Conservation (phyloP, 2,113 vertebrate genomes). For the Oncorhynchus keta region DNA sequence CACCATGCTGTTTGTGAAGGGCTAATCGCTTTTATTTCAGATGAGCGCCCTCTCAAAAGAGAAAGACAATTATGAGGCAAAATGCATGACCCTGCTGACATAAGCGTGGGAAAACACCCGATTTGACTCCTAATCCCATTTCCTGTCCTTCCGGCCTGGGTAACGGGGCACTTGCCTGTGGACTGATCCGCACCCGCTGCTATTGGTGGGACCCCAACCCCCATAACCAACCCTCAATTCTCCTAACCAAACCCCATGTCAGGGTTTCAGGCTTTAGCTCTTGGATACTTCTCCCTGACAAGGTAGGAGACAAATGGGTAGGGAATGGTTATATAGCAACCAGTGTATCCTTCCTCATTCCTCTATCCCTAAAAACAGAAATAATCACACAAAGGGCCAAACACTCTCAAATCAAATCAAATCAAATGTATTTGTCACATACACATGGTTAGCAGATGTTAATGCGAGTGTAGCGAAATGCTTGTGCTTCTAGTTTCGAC, state of each 20-base stretch:
- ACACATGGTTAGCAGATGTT: too few species aligned
- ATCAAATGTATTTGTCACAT: too few species aligned
- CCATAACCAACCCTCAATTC: conserved; percentile 8
- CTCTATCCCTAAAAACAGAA: conserved; percentile 13
- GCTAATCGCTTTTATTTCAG: conserved; percentile 72
- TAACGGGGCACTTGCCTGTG: conserved; percentile 51
- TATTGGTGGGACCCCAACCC: neutral
- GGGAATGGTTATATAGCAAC: conserved; percentile 21
- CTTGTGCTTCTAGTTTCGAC: too few species aligned
- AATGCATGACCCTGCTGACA: conserved; percentile 58
- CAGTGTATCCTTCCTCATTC: neutral
- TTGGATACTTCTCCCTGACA: neutral
- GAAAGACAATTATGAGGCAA: conserved; percentile 59
- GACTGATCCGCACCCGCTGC: conserved; percentile 28
- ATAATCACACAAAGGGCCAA: neutral
- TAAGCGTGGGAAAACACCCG: conserved; percentile 50
- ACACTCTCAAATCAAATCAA: neutral
- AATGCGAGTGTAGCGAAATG: too few species aligned
- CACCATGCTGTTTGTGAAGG: conserved; percentile 54
- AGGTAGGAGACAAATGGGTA: neutral
- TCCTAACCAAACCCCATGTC: conserved; percentile 21
- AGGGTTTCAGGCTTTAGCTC: neutral
- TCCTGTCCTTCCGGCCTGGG: conserved; percentile 71
- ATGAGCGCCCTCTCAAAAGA: conserved; percentile 58
- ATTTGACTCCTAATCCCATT: conserved; percentile 67